A percentile compares a stretch with the other conserved stretches of the same genome.
Conservation (phyloP, 35 echinoderm and acorn worm species). For the Lytechinus pictus region DNA sequence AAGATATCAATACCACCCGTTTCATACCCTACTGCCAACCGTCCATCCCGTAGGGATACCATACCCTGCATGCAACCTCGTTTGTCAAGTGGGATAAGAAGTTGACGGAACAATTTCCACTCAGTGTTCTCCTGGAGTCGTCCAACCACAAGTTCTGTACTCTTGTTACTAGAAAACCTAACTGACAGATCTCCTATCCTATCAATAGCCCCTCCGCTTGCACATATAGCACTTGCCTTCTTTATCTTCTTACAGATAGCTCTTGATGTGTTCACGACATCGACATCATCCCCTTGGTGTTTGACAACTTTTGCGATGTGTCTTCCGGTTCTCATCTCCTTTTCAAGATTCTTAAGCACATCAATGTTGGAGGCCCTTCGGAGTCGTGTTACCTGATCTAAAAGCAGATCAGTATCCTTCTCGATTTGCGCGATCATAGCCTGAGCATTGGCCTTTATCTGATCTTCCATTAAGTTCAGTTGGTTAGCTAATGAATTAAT, state of each 20-base stretch:
- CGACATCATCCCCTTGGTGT: not conserved
- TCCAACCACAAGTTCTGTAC: not conserved
- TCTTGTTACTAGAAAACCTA: not conserved
- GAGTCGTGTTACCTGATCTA: not conserved
- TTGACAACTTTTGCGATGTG: constrained; percentile 5
- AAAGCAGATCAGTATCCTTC: not conserved
- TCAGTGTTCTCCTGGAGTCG: not conserved
- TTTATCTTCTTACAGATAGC: not conserved
- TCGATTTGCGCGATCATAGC: constrained; percentile 10
- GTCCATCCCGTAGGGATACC: not conserved
- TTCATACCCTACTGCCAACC: constrained; percentile 8
- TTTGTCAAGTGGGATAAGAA: constrained; percentile 16
- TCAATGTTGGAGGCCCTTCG: not conserved
- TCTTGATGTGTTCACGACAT: not conserved
- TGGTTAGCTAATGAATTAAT: not conserved
- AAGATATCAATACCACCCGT: constrained; percentile 10
- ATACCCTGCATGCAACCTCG: constrained; percentile 34
- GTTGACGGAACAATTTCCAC: constrained; percentile 5
- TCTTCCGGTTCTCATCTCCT: not conserved
- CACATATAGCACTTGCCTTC: not conserved
- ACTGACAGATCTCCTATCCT: not conserved
- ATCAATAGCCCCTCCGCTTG: constrained; percentile 32
- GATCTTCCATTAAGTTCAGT: not conserved
- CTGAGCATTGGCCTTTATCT: constrained; percentile 17
- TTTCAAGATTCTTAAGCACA: not conserved